Conservation (phyloP, 1,140 invertebrate genomes). For the Diabrotica undecimpunctata region DNA sequence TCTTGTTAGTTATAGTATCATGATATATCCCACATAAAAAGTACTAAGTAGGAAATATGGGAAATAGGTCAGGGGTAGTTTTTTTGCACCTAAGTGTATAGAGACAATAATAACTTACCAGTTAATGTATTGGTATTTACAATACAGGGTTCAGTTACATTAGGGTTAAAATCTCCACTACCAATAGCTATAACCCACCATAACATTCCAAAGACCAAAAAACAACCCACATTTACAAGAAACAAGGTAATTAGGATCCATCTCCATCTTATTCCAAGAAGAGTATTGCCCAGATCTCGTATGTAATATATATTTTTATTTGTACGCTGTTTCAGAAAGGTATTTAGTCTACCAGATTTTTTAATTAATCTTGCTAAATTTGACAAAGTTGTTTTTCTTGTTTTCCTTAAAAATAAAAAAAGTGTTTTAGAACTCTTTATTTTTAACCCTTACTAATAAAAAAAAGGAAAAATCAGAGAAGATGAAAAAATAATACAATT, state of each 20-base stretch:
- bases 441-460: no score
- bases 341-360: conserved; percentile 36
- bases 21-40: no score
- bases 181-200: conserved; percentile 36
- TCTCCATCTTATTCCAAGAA: conserved; percentile 60
- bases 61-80: no score
- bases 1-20: no score
- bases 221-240: conserved; percentile 35
- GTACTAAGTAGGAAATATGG: no score
- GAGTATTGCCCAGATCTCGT: conserved; percentile 58
- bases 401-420: no score
- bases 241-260: conserved; percentile 55
- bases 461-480: no score
- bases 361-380: conserved; percentile 28
- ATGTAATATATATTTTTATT: conserved; percentile 50
- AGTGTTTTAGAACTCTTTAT: no score
- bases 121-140: conserved; percentile 31
- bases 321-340: conserved; percentile 28
- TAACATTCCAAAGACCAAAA: conserved; percentile 33
- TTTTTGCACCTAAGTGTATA: background rate
- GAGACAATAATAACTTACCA: conserved; percentile 22
- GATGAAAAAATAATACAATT: no score
- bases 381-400: no score
- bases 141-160: conserved; percentile 25
- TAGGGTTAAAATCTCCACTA: conserved; percentile 35